Base-by-base conservation (phyloP, 2,888 invertebrate species). In the Cloeon dipterum region DNA sequence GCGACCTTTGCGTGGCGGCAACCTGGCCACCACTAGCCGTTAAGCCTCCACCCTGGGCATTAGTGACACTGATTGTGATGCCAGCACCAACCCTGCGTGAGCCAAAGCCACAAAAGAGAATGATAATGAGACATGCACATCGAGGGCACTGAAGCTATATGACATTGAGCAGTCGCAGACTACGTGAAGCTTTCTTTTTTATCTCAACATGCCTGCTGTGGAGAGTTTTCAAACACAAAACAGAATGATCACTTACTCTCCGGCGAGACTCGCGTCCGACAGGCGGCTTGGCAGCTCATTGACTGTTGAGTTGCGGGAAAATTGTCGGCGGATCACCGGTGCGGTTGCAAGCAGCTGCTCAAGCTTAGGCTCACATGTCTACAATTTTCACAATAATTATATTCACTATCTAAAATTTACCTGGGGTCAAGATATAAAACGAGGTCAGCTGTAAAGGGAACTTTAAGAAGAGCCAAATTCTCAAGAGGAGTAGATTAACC, bases 351-450 rank as follows among this genome's bases (percentile, higher is more conserved):
- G 56, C n/a, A 65, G 58, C 20, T 56, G 59, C 43, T 71, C 70
- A 43, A 69, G 55, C 55, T 70, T 70, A 26, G 73, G 56, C 55
- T 73, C 72, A 49, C 69, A 70, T 11, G 65, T 62, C 68, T 70
- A 44, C 16, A 52, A 55, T 43, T 39, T 35, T 38, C 19, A 36
- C 29, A 32, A 11, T 20, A 34, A 32, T 17, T 35, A 25, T 11
- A 26, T 13, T n/a, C 16, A 20, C n/a, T 26, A 4, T 34, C 35
- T 32, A 38, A 42, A 38, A 17, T 36, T n/a, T n/a, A n/a, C n/a
- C n/a, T n/a, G n/a, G n/a, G n/a, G n/a, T n/a, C n/a, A n/a, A n/a
- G n/a, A n/a, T n/a, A n/a, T n/a, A n/a, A n/a, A n/a, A n/a, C n/a
- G n/a, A n/a, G n/a, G n/a, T n/a, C n/a, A n/a, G n/a, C n/a, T n/a